A percentile compares a stretch with the other conserved stretches of the same genome.
Conservation (phyloP, 2,888 invertebrate species). For the Corbicula japonica region DNA sequence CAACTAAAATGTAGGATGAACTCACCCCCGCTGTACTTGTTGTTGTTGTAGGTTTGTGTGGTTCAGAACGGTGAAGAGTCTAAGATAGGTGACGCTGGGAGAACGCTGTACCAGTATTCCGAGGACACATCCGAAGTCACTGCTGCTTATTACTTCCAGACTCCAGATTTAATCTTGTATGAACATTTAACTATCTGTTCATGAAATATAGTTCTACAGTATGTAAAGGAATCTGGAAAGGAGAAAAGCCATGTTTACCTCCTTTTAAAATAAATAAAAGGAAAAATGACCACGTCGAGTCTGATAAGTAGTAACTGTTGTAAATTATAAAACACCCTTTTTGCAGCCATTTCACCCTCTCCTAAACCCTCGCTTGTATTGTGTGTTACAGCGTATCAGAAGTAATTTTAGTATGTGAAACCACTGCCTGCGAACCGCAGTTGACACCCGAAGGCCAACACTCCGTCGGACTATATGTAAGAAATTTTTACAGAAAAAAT, state of each 20-base stretch:
- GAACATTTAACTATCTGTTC: neutral
- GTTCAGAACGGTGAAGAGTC: neutral
- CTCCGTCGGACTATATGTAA: constrained; percentile 41
- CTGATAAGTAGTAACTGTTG: neutral
- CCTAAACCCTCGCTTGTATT: neutral
- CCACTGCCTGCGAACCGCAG: constrained; percentile 39
- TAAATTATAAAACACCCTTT: neutral
- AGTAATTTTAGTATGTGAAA: constrained; percentile 44
- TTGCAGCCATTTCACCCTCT: neutral
- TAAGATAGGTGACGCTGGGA: constrained; percentile 21
- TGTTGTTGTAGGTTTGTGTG: constrained; percentile 11
- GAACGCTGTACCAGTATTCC: constrained; percentile 1
- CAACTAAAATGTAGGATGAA: too few relatives aligned
- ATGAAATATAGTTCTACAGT: neutral
- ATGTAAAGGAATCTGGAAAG: neutral
- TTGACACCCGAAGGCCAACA: constrained; percentile 35
- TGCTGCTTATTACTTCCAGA: constrained; percentile 7
- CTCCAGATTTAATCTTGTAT: neutral
- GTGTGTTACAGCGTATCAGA: constrained; percentile 37
- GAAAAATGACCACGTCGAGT: neutral
- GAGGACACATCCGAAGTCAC: neutral
- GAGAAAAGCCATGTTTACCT: neutral
- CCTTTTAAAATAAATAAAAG: neutral
- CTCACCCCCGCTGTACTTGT: neutral
- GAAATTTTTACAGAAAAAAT: too few relatives aligned